phyloP scores from a whole-genome alignment of 2,888 invertebrate genomes.

The Leptura quadrifasciata region DNA sequence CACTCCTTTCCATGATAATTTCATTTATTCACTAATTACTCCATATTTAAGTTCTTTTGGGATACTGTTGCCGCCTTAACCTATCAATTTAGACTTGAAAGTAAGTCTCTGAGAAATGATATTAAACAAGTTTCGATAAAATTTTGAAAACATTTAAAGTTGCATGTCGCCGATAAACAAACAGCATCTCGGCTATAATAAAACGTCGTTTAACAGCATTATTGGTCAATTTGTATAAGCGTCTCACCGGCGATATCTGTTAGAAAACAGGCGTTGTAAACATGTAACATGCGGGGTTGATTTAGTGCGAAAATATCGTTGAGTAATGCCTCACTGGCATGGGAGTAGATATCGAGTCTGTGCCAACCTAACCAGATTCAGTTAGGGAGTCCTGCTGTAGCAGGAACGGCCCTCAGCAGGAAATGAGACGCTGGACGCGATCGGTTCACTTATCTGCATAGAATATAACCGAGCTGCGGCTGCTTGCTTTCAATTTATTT shows the following conservation, averaged over 20 bases:
- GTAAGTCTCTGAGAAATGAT: no score
- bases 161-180: neutral
- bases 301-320: slow-evolving; percentile 54
- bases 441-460: slow-evolving; percentile 67
- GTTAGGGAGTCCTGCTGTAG: slow-evolving; percentile 40
- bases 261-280: slow-evolving; percentile 52
- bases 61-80: no score
- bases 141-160: neutral
- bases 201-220: slow-evolving; percentile 29
- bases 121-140: neutral
- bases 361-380: slow-evolving; percentile 48
- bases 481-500: slow-evolving; percentile 75
- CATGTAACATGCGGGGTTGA: slow-evolving; percentile 50
- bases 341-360: slow-evolving; percentile 46
- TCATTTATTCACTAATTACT: no score
- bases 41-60: no score
- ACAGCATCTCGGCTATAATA: slow-evolving; percentile 20
- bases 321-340: slow-evolving; percentile 53
- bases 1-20: no score
- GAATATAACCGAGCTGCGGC: slow-evolving; percentile 67
- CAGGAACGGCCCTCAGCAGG: slow-evolving; percentile 59
- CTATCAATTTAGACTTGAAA: no score
- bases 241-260: slow-evolving; percentile 47
- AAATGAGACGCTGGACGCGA: slow-evolving; percentile 69
- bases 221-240: slow-evolving; percentile 49